Evolutionary conservation across 2,797 vertebrate genomes (phyloP).

Genomic region (Sparidentex hasta): DNA sequence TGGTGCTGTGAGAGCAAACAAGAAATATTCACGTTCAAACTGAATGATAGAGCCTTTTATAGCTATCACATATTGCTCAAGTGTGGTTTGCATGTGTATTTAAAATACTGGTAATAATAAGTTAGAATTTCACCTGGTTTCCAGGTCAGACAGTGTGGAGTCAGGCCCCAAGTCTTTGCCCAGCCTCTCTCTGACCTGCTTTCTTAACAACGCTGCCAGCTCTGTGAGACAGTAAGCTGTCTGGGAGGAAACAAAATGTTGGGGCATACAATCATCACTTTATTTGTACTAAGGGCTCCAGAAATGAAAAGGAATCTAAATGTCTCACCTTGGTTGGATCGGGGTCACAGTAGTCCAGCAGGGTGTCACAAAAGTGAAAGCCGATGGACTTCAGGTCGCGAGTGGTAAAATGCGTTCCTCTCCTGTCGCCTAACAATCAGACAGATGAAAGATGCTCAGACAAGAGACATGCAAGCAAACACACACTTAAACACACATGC

Average conservation of each 20-base stretch:
- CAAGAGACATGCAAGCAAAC: neutral
- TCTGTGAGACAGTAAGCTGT: conserved; percentile 87
- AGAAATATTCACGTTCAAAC: conserved; percentile 28
- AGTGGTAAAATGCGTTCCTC: conserved; percentile 90
- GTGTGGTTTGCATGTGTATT: neutral
- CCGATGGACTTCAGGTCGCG: conserved; percentile 92
- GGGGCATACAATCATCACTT: too few species aligned
- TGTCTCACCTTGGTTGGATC: conserved; percentile 88
- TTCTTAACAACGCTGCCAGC: conserved; percentile 77
- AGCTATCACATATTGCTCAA: neutral
- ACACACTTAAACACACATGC: neutral
- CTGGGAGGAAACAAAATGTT: conserved; percentile 72
- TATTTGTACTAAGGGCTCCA: too few species aligned
- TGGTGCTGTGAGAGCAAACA: conserved; percentile 86
- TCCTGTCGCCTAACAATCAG: conserved; percentile 84
- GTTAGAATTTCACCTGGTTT: conserved; percentile 89
- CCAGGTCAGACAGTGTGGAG: conserved; percentile 90
- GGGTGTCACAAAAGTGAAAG: conserved; percentile 91
- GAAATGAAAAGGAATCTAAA: neutral
- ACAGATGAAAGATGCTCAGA: neutral
- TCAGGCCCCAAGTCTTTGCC: conserved; percentile 77
- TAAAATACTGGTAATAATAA: neutral
- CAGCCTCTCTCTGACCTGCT: conserved; percentile 79
- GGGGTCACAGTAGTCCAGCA: conserved; percentile 94
- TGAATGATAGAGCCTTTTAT: conserved; percentile 1